Conservation (phyloP, 1,140 invertebrate genomes). For the Odontomachus brunneus region DNA sequence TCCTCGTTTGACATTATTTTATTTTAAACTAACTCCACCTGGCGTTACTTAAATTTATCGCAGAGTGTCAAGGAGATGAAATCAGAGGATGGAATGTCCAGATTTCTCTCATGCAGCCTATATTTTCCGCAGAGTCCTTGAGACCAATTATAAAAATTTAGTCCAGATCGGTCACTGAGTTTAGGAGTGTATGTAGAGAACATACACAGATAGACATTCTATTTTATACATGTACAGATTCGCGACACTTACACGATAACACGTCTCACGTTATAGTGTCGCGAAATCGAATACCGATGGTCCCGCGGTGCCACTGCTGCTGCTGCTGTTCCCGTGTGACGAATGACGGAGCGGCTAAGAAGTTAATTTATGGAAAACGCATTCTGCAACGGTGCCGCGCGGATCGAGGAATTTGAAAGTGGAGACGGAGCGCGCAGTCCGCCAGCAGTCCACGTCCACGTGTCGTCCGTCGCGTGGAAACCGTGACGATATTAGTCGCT, state of each 20-base stretch:
- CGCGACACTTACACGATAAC: not conserved
- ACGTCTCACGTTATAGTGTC: not conserved
- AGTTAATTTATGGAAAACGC: slow-evolving; percentile 51
- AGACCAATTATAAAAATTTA: too few species aligned
- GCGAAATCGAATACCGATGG: not conserved
- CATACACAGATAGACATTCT: too few species aligned
- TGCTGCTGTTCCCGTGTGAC: not conserved
- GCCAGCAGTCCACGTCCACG: slow-evolving; percentile 9
- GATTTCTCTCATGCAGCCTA: too few species aligned
- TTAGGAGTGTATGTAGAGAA: too few species aligned
- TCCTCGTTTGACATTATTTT: too few species aligned
- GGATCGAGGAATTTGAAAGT: slow-evolving; percentile 14
- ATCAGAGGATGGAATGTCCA: too few species aligned
- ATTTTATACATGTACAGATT: too few species aligned
- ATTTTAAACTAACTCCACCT: too few species aligned
- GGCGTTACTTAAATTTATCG: too few species aligned
- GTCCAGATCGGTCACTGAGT: too few species aligned
- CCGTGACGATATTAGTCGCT: slow-evolving; percentile 37
- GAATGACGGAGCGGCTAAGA: slow-evolving; percentile 22
- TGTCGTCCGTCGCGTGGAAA: slow-evolving; percentile 33
- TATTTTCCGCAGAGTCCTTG: too few species aligned
- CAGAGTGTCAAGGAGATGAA: too few species aligned
- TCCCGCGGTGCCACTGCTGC: not conserved
- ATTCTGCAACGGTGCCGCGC: slow-evolving; percentile 15
- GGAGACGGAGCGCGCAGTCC: not conserved